A percentile compares a stretch with the other conserved stretches of the same genome.
These are phyloP conservation scores for Cyclophora punctaria DNA, from an alignment of 2,888 invertebrate genomes.

Conservation along the genomic window DNA sequence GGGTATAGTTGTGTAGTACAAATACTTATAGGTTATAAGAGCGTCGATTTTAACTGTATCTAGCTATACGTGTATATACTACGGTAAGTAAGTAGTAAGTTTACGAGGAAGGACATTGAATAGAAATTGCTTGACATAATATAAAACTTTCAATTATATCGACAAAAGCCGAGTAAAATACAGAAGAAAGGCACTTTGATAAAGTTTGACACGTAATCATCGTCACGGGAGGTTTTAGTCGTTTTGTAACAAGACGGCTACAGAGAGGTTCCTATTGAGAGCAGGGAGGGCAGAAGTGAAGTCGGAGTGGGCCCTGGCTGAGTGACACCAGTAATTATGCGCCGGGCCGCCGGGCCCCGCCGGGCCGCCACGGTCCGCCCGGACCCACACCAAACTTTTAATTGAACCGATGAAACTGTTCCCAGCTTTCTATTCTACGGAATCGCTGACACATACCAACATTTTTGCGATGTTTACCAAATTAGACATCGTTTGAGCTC, in stretches of 20 bases:
- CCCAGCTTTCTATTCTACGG: slow-evolving; percentile 24
- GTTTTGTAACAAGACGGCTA: slow-evolving; percentile 15
- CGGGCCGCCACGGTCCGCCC: slow-evolving; percentile 12
- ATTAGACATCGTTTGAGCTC: slow-evolving; percentile 2
- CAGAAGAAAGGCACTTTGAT: slow-evolving; percentile 16
- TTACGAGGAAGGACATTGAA: too few relatives aligned
- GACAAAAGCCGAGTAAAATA: slow-evolving; percentile 4
- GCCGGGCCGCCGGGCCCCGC: slow-evolving; percentile 3
- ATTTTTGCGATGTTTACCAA: slow-evolving; percentile 13
- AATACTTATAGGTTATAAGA: too few relatives aligned
- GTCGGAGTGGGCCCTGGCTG: slow-evolving; percentile 11
- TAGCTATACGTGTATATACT: too few relatives aligned
- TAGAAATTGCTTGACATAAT: too few relatives aligned
- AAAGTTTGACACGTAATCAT: slow-evolving; percentile 24
- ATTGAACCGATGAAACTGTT: slow-evolving; percentile 45
- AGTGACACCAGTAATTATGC: slow-evolving; percentile 39
- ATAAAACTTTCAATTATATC: too few relatives aligned
- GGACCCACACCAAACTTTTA: slow-evolving; percentile 38
- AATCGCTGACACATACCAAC: slow-evolving; percentile 20
- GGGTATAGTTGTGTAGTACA: too few relatives aligned
- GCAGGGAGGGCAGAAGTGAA: background rate
- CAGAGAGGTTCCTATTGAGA: slow-evolving; percentile 1
- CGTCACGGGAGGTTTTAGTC: slow-evolving; percentile 14
- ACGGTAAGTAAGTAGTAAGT: too few relatives aligned
- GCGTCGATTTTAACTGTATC: too few relatives aligned